Conservation (phyloP, 1,140 invertebrate species). For the Trichomalopsis sarcophagae region DNA sequence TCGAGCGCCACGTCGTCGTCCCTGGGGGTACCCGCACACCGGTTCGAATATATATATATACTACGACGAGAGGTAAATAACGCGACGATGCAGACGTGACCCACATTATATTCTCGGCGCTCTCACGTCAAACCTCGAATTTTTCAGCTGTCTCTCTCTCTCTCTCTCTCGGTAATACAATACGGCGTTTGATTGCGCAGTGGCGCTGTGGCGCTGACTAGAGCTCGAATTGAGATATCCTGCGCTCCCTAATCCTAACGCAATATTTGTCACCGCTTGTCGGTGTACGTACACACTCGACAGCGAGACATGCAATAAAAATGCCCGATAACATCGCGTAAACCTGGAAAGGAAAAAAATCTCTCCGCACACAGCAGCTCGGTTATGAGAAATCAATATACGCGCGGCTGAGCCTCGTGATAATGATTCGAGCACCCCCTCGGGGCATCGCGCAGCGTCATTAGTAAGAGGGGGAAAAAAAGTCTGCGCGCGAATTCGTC, state of each 20-base stretch:
- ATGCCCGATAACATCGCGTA: neutral
- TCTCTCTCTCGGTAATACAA: too few relatives aligned
- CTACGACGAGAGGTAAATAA: neutral
- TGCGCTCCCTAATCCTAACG: too few relatives aligned
- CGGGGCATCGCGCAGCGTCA: too few relatives aligned
- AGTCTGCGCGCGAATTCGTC: neutral
- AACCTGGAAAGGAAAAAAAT: too few relatives aligned
- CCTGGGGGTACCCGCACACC: neutral
- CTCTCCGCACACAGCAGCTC: too few relatives aligned
- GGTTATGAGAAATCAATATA: constrained; percentile 18
- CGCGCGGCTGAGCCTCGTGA: neutral
- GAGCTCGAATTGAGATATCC: too few relatives aligned
- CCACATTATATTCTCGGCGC: neutral
- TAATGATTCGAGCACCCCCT: neutral
- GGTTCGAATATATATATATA: neutral
- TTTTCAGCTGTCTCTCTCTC: too few relatives aligned
- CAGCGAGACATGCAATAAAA: neutral
- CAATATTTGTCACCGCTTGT: too few relatives aligned
- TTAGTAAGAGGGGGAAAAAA: neutral
- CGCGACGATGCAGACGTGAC: neutral
- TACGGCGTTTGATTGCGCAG: too few relatives aligned
- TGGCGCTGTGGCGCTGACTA: too few relatives aligned
- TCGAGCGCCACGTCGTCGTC: constrained; percentile 4
- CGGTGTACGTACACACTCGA: too few relatives aligned
- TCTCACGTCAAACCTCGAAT: neutral